Percentiles rank a stretch among this genome's conserved stretches.
Evolutionary conservation across 2,797 vertebrate species (phyloP).

Genomic region (Atherinosoma microstoma): DNA sequence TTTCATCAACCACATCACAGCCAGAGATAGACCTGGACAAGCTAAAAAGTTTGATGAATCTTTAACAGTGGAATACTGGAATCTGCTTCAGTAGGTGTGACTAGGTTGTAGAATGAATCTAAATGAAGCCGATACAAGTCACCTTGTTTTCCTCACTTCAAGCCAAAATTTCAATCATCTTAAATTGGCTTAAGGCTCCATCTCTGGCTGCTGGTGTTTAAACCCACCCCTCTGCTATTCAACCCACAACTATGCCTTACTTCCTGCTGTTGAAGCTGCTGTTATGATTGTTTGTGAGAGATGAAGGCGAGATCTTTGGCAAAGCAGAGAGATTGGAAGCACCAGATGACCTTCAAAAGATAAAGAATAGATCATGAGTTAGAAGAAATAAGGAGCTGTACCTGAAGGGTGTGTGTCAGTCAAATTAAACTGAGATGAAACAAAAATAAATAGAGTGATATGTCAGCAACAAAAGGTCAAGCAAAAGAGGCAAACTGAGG

Average conservation of each 20-base stretch:
- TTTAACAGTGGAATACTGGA: background rate
- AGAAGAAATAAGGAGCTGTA: slow-evolving; percentile 72
- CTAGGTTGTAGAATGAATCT: background rate
- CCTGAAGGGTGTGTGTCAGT: slow-evolving; percentile 50
- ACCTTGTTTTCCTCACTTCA: background rate
- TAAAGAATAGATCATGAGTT: slow-evolving; percentile 92
- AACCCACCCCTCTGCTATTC: slow-evolving; percentile 54
- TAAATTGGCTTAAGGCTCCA: slow-evolving; percentile 30
- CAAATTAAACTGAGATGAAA: slow-evolving; percentile 69
- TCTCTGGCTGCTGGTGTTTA: slow-evolving; percentile 63
- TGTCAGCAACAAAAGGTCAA: slow-evolving; percentile 70
- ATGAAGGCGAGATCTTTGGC: slow-evolving; percentile 99
- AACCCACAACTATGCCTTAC: slow-evolving; percentile 88
- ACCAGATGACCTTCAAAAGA: slow-evolving; percentile 98
- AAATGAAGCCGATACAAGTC: background rate
- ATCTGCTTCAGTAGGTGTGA: slow-evolving; percentile 7
- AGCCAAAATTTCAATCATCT: background rate
- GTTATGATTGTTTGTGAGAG: slow-evolving; percentile 99
- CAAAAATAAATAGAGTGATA: slow-evolving; percentile 53
- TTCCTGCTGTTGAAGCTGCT: slow-evolving; percentile 99
- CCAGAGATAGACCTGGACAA: slow-evolving; percentile 60
- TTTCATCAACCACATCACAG: slow-evolving; percentile 49
- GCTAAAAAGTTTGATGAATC: background rate
- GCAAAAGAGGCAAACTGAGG: slow-evolving; percentile 52
- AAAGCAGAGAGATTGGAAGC: slow-evolving; percentile 99